Conservation (phyloP, 2,113 vertebrate species). For the Hippocampus comes region DNA sequence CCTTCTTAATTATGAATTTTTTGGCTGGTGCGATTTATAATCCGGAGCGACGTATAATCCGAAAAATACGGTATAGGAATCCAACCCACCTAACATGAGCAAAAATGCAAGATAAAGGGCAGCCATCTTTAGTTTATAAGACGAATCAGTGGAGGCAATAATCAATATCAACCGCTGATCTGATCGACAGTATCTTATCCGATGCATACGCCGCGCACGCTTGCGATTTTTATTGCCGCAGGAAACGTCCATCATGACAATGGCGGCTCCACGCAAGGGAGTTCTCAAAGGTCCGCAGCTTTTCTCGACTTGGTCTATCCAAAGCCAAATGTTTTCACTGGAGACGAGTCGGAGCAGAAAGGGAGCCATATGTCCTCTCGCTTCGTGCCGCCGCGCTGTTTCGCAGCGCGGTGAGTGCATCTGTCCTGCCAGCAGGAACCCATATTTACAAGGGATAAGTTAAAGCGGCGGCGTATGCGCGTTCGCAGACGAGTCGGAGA, state of each 20-base stretch:
- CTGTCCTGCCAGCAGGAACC: constrained; percentile 30
- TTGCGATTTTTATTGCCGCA: constrained; percentile 32
- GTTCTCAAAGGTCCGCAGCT: constrained; percentile 1
- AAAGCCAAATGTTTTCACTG: not conserved
- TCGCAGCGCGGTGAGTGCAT: constrained; percentile 18
- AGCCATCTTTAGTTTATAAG: too few relatives aligned
- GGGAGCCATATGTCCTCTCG: not conserved
- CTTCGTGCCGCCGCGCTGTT: constrained; percentile 14
- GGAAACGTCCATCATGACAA: constrained; percentile 20
- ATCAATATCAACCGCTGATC: not conserved
- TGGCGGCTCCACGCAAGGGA: constrained; percentile 23
- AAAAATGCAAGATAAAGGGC: not conserved
- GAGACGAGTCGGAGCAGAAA: constrained; percentile 3
- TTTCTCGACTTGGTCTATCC: not conserved
- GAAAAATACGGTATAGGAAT: too few relatives aligned
- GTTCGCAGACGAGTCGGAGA: not conserved
- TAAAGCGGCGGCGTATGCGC: not conserved
- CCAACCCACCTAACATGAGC: not conserved
- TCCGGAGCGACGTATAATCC: too few relatives aligned
- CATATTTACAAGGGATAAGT: constrained; percentile 9
- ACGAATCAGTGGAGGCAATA: not conserved
- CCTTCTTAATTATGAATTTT: too few relatives aligned
- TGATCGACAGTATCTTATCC: not conserved
- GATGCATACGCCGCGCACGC: not conserved
- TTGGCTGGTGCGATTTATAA: too few relatives aligned